Evolutionary conservation across 1,140 invertebrate species (phyloP).

Genomic region (Chrysopa pallens): DNA sequence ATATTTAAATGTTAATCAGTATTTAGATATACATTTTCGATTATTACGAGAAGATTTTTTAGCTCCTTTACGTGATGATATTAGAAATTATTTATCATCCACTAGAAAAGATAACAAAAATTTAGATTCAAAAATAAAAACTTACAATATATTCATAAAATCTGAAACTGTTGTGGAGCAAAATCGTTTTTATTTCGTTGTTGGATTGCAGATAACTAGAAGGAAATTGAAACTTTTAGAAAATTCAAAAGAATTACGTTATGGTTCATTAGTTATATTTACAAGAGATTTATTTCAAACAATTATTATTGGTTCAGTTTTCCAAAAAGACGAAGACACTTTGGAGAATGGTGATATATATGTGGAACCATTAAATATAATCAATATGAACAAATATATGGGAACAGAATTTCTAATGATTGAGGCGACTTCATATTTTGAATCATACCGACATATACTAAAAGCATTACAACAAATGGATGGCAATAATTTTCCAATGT

Average conservation of each 20-base stretch:
- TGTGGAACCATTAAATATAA: slow-evolving; percentile 21
- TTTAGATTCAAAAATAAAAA: slow-evolving; percentile 1
- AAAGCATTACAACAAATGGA: slow-evolving; percentile 34
- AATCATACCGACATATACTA: slow-evolving; percentile 44
- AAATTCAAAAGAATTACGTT: slow-evolving; percentile 39
- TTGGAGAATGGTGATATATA: slow-evolving; percentile 28
- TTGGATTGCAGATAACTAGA: neutral
- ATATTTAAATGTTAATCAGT: slow-evolving; percentile 45
- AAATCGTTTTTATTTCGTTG: too few relatives aligned
- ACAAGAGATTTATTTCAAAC: slow-evolving; percentile 45
- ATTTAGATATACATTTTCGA: slow-evolving; percentile 60
- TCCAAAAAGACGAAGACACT: slow-evolving; percentile 29
- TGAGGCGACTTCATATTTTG: slow-evolving; percentile 46
- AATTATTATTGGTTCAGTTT: slow-evolving; percentile 45
- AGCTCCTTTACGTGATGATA: slow-evolving; percentile 32
- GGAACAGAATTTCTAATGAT: slow-evolving; percentile 35
- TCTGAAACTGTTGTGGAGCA: too few relatives aligned
- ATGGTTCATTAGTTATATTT: slow-evolving; percentile 53
- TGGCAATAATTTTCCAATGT: slow-evolving; percentile 36
- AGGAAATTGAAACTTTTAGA: slow-evolving; percentile 14
- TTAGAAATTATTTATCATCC: slow-evolving; percentile 25
- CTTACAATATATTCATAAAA: too few relatives aligned
- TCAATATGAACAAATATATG: slow-evolving; percentile 17
- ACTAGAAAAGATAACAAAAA: slow-evolving; percentile 10
- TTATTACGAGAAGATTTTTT: slow-evolving; percentile 58